Base-by-base conservation (phyloP, 2,797 vertebrate genomes). In the Schizopygopsis malacanthus region DNA sequence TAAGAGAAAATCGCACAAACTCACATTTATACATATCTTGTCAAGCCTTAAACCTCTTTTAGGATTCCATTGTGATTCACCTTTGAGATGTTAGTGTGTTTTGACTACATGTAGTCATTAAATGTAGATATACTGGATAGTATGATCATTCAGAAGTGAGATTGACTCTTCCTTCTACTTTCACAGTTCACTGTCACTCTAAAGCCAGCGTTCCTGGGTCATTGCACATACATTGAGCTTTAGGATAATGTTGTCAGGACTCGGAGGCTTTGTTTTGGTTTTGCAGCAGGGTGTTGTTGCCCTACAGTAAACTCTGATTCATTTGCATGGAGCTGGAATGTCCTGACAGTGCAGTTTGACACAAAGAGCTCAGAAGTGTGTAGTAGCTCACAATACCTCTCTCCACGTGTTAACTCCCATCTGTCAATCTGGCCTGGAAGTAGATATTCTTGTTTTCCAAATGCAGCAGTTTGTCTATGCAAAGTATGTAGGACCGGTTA, bases 291-390 rank as follows among this genome's bases (percentile, higher is more conserved):
- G 37, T 61, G 13, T 56, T 2, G n/a, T 69, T 50, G 61, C 70
- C 33, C 85, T 11, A 45, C 73, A 80, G 85, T 81, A 84, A 76
- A 83, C 84, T 84, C 82, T 65, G 86, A 81, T 70, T 71, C 78
- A 65, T 71, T 89, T 77, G 83, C 79, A 85, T 81, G 91, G 89
- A 69, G 28, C 39, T 63, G 88, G 90, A 95, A 94, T 94, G 89
- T 88, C 92, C 91, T 94, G 93, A 94, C 92, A 78, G 87, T 65
- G 88, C 86, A 86, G 82, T 85, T 93, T 93, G 89, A 89, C 91
- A 93, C 91, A 94, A 90, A 90, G 90, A 88, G 88, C 83, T 87
- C 72, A 22, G 86, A 70, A 82, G 86, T 82, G 81, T 87, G 89
- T 90, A 92, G 90, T 91, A 12, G 25, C n/a, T 63, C 61, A 79